Evolutionary conservation across 2,888 invertebrate species (phyloP), one percentile per base, ranked within the genome.

Genomic region (Tricholauxania praeusta): DNA sequence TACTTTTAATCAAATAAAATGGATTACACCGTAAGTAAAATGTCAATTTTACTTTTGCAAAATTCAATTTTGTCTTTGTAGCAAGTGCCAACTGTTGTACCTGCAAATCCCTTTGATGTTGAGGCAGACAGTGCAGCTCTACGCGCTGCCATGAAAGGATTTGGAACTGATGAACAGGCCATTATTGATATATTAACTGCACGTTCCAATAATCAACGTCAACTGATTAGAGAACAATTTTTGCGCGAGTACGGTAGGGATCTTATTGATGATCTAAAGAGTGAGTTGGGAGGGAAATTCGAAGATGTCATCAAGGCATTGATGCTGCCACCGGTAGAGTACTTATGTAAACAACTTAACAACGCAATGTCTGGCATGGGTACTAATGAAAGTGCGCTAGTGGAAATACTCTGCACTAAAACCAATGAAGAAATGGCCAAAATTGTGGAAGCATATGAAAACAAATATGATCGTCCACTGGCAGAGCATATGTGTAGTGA

Each of bases 401-500:
- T 94, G 22, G 94, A 94, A 87, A 92, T 94, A 64, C 88, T 94
- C 72, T 93, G 93, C 84, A 91, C 92, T 7, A 89, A 92, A 78
- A 90, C 90, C 53, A 93, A 93, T 86, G 89, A 89, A 48, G 92
- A 93, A 84, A 90, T 93, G 8, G 88, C 89, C 1, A 86, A 88
- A 71, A 90, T 93, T 57, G 91, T 91, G 1, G 88, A 89, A 15
- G 88, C 90, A 5, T 93, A 92, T 79, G 91, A 92, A 83, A 88
- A 88, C 80, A 81, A 92, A 85, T 93, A 91, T 85, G 89, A 90
- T 78, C 89, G 91, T 0, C 91, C 92, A 0, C 84, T 94, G 71
- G 93, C 92, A 3, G 91, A 92, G 80, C 93, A 93, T 83, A 90
- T 94, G 87, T 91, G 91, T 81, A 91, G 91, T 63, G 94, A 94